Evolutionary conservation across 2,888 invertebrate genomes (phyloP).

Genomic region (Drosophila heteroneura): DNA sequence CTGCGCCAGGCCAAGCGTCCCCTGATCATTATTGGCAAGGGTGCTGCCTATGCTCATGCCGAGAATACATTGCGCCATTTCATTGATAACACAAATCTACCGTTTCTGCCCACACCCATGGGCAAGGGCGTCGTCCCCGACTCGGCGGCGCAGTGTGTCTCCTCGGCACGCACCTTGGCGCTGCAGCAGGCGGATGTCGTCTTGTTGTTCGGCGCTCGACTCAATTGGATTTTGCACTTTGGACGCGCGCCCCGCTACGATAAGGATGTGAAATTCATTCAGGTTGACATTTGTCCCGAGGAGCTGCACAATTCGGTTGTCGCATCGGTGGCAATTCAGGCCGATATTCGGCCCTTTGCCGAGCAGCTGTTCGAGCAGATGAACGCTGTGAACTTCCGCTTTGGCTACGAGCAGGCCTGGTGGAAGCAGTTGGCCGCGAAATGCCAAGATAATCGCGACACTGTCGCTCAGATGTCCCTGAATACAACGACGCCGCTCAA

Average conservation of each 20-base stretch:
- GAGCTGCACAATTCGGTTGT: conserved; percentile 96
- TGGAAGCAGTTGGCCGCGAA: conserved; percentile 91
- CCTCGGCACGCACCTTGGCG: conserved; percentile 94
- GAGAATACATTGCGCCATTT: conserved; percentile 90
- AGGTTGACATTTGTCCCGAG: conserved; percentile 95
- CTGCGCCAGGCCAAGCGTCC: conserved; percentile 92
- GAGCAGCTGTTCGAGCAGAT: conserved; percentile 88
- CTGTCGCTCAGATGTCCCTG: conserved; percentile 89
- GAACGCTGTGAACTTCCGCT: conserved; percentile 87
- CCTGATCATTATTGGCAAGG: conserved; percentile 95
- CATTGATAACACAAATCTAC: conserved; percentile 90
- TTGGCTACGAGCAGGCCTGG: conserved; percentile 89
- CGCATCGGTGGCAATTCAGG: conserved; percentile 92
- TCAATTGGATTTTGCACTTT: conserved; percentile 99
- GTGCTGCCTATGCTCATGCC: conserved; percentile 92
- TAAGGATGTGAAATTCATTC: conserved; percentile 94
- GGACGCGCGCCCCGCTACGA: conserved; percentile 94
- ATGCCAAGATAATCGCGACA: conserved; percentile 90
- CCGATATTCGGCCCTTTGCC: conserved; percentile 92
- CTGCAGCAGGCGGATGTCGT: conserved; percentile 95
- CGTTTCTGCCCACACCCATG: conserved; percentile 98
- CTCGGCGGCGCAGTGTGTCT: conserved; percentile 90
- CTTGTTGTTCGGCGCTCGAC: conserved; percentile 93
- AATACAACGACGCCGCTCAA: conserved; percentile 93
- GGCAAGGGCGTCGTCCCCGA: conserved; percentile 94